phyloP scores from a whole-genome alignment of 2,797 vertebrate genomes.

The Phoeniculus purpureus region DNA sequence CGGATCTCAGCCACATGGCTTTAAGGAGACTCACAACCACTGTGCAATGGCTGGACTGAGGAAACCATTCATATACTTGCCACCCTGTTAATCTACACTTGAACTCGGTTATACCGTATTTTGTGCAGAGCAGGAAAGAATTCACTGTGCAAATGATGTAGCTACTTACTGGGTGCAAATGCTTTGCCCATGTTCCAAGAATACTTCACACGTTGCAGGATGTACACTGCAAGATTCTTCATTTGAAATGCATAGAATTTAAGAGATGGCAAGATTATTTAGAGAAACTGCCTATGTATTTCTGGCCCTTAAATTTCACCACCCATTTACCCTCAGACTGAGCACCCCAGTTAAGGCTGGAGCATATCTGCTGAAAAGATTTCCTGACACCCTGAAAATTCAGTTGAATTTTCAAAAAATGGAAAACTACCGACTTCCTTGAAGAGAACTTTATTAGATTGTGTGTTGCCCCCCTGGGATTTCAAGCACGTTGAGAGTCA shows the following conservation, averaged over 20 bases:
- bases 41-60: not conserved
- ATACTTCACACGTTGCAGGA: constrained; percentile 21
- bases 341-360: constrained; percentile 42
- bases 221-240: constrained; percentile 37
- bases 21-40: not conserved
- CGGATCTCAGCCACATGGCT: not conserved
- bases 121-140: not conserved
- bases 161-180: not conserved
- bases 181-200: not conserved
- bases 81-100: not conserved
- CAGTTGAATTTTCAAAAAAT: constrained; percentile 21
- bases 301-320: constrained; percentile 52
- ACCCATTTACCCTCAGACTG: constrained; percentile 35
- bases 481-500: not conserved
- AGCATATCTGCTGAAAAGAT: constrained; percentile 38
- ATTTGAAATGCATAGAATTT: constrained; percentile 69
- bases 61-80: not conserved
- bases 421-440: constrained; percentile 16
- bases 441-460: constrained; percentile 22
- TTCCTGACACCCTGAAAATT: not conserved
- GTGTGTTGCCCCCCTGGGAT: not conserved
- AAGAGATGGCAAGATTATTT: constrained; percentile 53
- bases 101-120: not conserved
- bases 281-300: constrained; percentile 31
- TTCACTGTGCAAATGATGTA: not conserved